Evolutionary conservation across 2,888 invertebrate species (phyloP).

Genomic region (Epicampocera succincta): DNA sequence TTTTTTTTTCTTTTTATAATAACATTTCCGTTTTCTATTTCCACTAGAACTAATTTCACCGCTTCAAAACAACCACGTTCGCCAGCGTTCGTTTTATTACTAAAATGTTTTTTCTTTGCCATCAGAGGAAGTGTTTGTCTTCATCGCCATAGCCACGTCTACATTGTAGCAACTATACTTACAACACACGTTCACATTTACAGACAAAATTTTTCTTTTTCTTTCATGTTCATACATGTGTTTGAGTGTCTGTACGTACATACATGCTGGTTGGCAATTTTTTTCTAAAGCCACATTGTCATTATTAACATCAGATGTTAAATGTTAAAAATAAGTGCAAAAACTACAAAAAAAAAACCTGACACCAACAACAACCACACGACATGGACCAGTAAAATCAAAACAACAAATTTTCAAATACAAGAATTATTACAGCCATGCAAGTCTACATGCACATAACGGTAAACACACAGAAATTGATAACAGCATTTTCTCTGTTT

Average conservation of each 20-base stretch:
- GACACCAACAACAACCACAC: background rate
- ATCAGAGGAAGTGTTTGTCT: slow-evolving; percentile 66
- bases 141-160: slow-evolving; percentile 47
- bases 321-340: slow-evolving; percentile 32
- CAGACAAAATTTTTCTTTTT: slow-evolving; percentile 22
- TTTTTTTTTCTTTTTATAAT: background rate
- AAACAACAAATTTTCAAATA: slow-evolving; percentile 42
- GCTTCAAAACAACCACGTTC: slow-evolving; percentile 64
- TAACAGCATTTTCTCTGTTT: slow-evolving; percentile 50
- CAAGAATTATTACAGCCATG: slow-evolving; percentile 1
- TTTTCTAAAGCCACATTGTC: slow-evolving; percentile 44
- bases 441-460: background rate
- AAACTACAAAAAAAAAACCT: background rate
- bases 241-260: background rate
- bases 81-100: slow-evolving; percentile 68
- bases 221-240: slow-evolving; percentile 4
- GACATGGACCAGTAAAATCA: slow-evolving; percentile 59
- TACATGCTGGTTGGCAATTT: background rate
- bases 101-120: slow-evolving; percentile 64
- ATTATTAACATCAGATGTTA: slow-evolving; percentile 67
- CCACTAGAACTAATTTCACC: slow-evolving; percentile 18
- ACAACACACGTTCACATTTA: slow-evolving; percentile 2
- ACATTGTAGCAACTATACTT: slow-evolving; percentile 40
- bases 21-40: slow-evolving; percentile 56
- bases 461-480: background rate